phyloP scores from a whole-genome alignment of 2,888 invertebrate genomes.

The Cryptus viduatorius region DNA sequence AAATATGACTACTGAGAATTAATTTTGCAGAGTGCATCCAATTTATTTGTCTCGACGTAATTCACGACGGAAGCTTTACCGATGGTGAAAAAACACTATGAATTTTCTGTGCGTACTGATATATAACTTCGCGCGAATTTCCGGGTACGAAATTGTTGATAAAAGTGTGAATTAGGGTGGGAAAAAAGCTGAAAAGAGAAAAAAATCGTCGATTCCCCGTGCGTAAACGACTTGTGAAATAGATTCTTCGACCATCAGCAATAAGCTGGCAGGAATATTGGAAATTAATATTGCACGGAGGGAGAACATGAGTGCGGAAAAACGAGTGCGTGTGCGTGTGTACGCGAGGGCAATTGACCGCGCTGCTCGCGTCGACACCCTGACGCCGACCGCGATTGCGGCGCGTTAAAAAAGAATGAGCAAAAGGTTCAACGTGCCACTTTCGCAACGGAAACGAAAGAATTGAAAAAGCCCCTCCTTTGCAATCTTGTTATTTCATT shows the following conservation, averaged over 20 bases:
- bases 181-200: constrained; percentile 31
- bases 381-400: constrained; percentile 19
- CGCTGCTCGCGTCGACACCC: constrained; percentile 3
- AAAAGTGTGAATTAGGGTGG: constrained; percentile 21
- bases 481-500: no score
- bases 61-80: not conserved
- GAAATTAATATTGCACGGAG: constrained; percentile 62
- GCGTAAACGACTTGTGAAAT: not conserved
- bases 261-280: constrained; percentile 57
- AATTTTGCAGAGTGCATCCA: constrained; percentile 22
- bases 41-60: not conserved
- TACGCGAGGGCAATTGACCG: constrained; percentile 17
- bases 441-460: no score
- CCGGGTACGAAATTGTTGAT: constrained; percentile 26
- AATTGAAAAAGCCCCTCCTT: no score
- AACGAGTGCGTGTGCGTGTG: constrained; percentile 4
- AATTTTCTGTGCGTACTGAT: constrained; percentile 12
- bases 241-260: constrained; percentile 36
- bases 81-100: not conserved
- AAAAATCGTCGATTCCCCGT: constrained; percentile 21
- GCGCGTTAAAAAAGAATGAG: not conserved
- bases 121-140: not conserved
- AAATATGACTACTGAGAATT: constrained; percentile 18
- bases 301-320: constrained; percentile 14
- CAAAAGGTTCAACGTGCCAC: no score